Percentiles rank a stretch among this genome's conserved stretches.
Conservation (phyloP, 2,888 invertebrate genomes). For the Drosophila niveifrons region DNA sequence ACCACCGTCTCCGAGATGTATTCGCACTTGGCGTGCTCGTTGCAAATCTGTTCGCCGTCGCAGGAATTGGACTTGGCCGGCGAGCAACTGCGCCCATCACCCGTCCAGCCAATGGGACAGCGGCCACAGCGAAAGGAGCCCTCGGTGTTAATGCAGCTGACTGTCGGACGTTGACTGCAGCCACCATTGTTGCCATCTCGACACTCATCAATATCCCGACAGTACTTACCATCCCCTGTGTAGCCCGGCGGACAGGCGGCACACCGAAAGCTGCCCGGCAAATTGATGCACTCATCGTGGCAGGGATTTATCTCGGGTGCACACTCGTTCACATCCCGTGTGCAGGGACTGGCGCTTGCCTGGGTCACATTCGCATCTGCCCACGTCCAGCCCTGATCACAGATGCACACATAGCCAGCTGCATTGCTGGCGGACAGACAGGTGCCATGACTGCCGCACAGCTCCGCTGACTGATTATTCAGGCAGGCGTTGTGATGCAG, state of each 20-base stretch:
- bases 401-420: slow-evolving; percentile 91
- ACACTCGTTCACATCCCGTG: slow-evolving; percentile 95
- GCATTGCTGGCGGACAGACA: slow-evolving; percentile 90
- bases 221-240: slow-evolving; percentile 94
- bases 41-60: slow-evolving; percentile 88
- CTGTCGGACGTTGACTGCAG: slow-evolving; percentile 92
- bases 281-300: slow-evolving; percentile 93
- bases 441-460: slow-evolving; percentile 96
- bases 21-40: slow-evolving; percentile 92
- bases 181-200: slow-evolving; percentile 91
- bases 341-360: slow-evolving; percentile 89
- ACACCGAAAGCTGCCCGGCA: slow-evolving; percentile 95
- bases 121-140: slow-evolving; percentile 94
- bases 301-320: slow-evolving; percentile 89
- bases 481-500: slow-evolving; percentile 90
- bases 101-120: slow-evolving; percentile 95
- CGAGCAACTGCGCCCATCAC: slow-evolving; percentile 92
- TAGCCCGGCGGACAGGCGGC: slow-evolving; percentile 95
- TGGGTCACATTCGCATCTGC: slow-evolving; percentile 83
- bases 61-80: slow-evolving; percentile 74
- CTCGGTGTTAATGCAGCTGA: slow-evolving; percentile 94
- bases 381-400: slow-evolving; percentile 96
- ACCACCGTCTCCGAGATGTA: slow-evolving; percentile 88
- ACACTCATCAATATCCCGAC: slow-evolving; percentile 96
- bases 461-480: slow-evolving; percentile 88